These are phyloP conservation scores for Drosophila borborema DNA, from an alignment of 2,888 invertebrate genomes.

Conservation along the genomic window DNA sequence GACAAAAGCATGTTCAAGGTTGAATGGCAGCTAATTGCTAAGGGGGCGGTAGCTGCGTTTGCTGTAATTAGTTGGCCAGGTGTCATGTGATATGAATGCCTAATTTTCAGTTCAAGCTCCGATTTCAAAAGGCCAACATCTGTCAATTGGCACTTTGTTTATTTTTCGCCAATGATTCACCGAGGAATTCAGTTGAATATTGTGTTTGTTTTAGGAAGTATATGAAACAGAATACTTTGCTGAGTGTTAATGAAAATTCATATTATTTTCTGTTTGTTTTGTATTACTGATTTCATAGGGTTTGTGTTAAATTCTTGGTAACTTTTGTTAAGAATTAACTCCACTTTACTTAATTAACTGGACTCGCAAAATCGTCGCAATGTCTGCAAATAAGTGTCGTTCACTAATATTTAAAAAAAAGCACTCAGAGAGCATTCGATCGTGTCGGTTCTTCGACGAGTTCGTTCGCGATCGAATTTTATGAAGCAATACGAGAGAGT, in stretches of 20 bases:
- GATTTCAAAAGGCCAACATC: slow-evolving; percentile 28
- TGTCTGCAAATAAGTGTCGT: too few species aligned
- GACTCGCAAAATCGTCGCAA: too few species aligned
- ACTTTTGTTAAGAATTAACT: too few species aligned
- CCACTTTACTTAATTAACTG: too few species aligned
- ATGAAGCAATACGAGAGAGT: too few species aligned
- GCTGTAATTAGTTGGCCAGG: slow-evolving; percentile 54
- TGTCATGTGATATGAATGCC: slow-evolving; percentile 73
- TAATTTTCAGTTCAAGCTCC: slow-evolving; percentile 50
- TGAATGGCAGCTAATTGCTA: slow-evolving; percentile 59
- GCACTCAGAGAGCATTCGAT: too few species aligned
- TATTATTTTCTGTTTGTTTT: not conserved
- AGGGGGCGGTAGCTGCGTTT: slow-evolving; percentile 5
- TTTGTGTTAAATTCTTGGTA: too few species aligned
- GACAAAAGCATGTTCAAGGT: slow-evolving; percentile 42
- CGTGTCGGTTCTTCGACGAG: too few species aligned
- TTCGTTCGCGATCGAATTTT: too few species aligned
- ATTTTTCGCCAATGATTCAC: slow-evolving; percentile 30
- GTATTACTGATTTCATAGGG: too few species aligned
- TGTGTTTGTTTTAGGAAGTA: not conserved
- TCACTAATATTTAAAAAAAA: too few species aligned
- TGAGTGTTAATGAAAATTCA: not conserved
- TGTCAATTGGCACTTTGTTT: slow-evolving; percentile 2
- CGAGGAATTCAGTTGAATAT: slow-evolving; percentile 23
- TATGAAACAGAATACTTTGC: not conserved